Percentiles rank a stretch among this genome's conserved stretches.
Evolutionary conservation across 1,140 invertebrate species (phyloP).

Genomic region (Leptoteleia sp.): DNA sequence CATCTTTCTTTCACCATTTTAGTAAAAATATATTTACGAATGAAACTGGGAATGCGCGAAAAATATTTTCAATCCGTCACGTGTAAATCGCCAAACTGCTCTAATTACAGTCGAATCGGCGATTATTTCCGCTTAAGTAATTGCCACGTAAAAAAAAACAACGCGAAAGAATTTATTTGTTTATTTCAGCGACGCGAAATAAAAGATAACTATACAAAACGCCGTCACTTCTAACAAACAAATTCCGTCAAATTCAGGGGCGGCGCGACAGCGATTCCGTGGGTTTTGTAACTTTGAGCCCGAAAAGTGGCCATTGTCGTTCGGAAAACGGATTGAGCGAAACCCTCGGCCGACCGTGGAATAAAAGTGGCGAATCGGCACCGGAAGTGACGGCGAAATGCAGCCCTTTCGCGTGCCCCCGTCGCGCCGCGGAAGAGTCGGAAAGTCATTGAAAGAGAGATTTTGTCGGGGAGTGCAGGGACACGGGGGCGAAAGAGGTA

Average conservation of each 20-base stretch:
- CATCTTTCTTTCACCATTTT: constrained; percentile 15
- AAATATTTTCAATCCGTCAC: background rate
- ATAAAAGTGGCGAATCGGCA: constrained; percentile 15
- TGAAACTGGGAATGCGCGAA: background rate
- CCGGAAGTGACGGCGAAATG: constrained; percentile 37
- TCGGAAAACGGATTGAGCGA: constrained; percentile 42
- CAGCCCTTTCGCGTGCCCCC: constrained; percentile 15
- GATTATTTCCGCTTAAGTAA: no score
- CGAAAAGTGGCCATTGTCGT: constrained; percentile 16
- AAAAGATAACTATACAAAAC: no score
- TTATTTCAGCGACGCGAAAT: no score
- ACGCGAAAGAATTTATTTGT: no score
- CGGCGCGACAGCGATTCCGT: background rate
- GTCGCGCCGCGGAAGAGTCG: constrained; percentile 68
- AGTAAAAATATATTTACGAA: constrained; percentile 20
- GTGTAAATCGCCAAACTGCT: no score
- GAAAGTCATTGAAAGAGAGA: constrained; percentile 76
- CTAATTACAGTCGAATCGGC: no score
- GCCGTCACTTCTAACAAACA: constrained; percentile 24
- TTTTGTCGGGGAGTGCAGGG: constrained; percentile 62
- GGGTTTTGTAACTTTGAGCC: constrained; percentile 14
- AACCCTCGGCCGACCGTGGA: constrained; percentile 14
- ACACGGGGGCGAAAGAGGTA: constrained; percentile 61
- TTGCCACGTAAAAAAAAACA: no score
- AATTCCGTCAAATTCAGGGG: constrained; percentile 33